Base-by-base conservation (phyloP, 2,113 vertebrate species). In the Polypterus bichir region DNA sequence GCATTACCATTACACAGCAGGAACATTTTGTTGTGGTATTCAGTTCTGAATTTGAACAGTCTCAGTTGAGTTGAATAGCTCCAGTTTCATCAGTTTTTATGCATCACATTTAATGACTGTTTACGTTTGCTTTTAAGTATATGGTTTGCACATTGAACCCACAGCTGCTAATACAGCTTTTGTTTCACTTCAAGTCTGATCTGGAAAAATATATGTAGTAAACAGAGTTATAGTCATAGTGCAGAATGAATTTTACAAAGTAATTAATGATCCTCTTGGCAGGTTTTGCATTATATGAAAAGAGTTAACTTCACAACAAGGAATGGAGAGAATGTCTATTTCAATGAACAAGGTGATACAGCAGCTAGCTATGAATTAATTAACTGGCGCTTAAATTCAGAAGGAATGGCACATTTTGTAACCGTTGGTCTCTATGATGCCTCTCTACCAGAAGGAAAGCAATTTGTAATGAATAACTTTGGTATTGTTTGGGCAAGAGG, bases 401-500 rank as follows among this genome's bases (percentile, higher is more conserved):
- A 69, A 7, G 79, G 75, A 57, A 69, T 72, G n/a, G 75, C 81
- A 47, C 55, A 63, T 4, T 83, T 86, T 71, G 44, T 84, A 48
- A 81, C 78, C 0, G 82, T 83, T 51, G 83, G 86, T 48, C 70
- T 77, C 7, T 88, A 85, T 60, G 84, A 85, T 54, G 75, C 77
- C 27, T 85, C 81, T 3, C 63, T 10, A 45, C 71, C 75, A 63
- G 80, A 81, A 44, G 81, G 77, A 7, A 69, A 76, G 53, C 75
- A 81, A 54, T 84, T 86, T 72, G 11, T 76, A 64, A 83, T 86
- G 77, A 79, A 77, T 44, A 72, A 61, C 4, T 68, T 73, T 44
- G 69, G 11, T 61, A 75, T 80, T 46, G 63, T 83, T 57, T 87
- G 83, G 85, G 76, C 78, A 57, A 77, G 70, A 7, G 11, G 68